Percentiles rank a stretch among this genome's conserved stretches.
Evolutionary conservation across 2,113 vertebrate genomes (phyloP).

Genomic region (Astatotilapia flaviijosephi): DNA sequence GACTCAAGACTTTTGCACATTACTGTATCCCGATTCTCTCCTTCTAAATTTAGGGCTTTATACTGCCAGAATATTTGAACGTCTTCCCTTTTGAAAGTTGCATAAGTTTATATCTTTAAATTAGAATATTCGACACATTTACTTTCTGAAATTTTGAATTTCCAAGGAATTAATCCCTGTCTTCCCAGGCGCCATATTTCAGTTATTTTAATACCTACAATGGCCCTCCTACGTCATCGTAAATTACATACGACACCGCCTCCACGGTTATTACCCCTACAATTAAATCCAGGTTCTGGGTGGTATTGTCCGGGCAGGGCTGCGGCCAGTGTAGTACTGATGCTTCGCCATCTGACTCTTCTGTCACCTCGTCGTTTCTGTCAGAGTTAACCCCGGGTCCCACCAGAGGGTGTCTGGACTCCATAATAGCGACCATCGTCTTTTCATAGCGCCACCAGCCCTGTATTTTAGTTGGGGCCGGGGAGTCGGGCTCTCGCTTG

Average conservation of each 20-base stretch:
- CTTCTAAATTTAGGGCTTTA: neutral
- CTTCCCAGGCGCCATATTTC: neutral
- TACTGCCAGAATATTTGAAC: neutral
- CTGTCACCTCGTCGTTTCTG: constrained; percentile 25
- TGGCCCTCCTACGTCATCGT: neutral
- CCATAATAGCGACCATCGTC: constrained; percentile 48
- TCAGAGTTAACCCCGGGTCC: constrained; percentile 14
- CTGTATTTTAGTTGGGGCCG: constrained; percentile 35
- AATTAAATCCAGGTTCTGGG: constrained; percentile 52
- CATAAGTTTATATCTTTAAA: neutral
- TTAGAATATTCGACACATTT: neutral
- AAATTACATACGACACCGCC: neutral
- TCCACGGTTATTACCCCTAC: constrained; percentile 28
- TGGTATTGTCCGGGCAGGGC: constrained; percentile 2
- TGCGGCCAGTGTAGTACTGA: constrained; percentile 30
- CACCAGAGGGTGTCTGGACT: constrained; percentile 45
- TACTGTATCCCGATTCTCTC: neutral
- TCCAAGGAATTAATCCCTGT: neutral
- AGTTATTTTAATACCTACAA: neutral
- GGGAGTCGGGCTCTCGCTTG: constrained; percentile 12
- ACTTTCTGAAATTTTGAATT: neutral
- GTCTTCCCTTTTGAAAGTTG: neutral
- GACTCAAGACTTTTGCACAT: neutral
- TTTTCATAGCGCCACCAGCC: constrained; percentile 59
- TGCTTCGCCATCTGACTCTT: constrained; percentile 46